Percentiles rank a stretch among this genome's conserved stretches.
Evolutionary conservation across 2,113 vertebrate species (phyloP).

Genomic region (Spea bombifrons): DNA sequence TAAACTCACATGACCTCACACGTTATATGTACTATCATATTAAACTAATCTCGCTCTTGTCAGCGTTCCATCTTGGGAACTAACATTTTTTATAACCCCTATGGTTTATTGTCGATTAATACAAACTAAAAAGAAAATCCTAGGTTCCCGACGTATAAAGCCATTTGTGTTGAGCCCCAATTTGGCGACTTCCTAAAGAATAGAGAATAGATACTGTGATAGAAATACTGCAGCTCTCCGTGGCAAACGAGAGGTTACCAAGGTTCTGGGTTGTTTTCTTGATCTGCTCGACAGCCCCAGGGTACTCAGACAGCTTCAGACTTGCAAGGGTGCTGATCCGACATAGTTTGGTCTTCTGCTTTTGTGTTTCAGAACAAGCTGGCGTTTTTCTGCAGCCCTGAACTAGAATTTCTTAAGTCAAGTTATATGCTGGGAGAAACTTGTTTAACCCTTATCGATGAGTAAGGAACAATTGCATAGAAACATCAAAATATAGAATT

Average conservation of each 20-base stretch:
- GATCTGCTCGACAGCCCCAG: constrained; percentile 21
- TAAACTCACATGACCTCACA: too few species aligned
- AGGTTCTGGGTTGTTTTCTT: constrained; percentile 11
- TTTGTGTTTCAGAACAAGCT: constrained; percentile 34
- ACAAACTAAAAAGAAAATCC: too few species aligned
- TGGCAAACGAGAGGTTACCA: constrained; percentile 27
- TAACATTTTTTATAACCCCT: neutral
- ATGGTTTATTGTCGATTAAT: neutral
- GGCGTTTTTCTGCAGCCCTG: constrained; percentile 6
- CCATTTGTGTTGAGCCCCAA: too few species aligned
- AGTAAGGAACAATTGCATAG: too few species aligned
- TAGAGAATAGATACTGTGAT: neutral
- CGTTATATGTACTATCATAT: too few species aligned
- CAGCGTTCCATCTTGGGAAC: too few species aligned
- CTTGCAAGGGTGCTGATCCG: constrained; percentile 36
- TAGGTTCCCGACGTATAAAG: too few species aligned
- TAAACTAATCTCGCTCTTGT: too few species aligned
- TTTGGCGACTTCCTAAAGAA: neutral
- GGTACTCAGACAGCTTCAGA: constrained; percentile 39
- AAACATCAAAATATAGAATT: too few species aligned
- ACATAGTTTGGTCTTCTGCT: constrained; percentile 11
- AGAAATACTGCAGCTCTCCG: neutral
- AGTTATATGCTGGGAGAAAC: too few species aligned
- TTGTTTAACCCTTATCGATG: too few species aligned
- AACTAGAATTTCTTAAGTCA: neutral